A percentile compares a stretch with the other conserved stretches of the same genome.
Evolutionary conservation across 1,140 invertebrate genomes (phyloP).

Genomic region (Caerostris darwini): DNA sequence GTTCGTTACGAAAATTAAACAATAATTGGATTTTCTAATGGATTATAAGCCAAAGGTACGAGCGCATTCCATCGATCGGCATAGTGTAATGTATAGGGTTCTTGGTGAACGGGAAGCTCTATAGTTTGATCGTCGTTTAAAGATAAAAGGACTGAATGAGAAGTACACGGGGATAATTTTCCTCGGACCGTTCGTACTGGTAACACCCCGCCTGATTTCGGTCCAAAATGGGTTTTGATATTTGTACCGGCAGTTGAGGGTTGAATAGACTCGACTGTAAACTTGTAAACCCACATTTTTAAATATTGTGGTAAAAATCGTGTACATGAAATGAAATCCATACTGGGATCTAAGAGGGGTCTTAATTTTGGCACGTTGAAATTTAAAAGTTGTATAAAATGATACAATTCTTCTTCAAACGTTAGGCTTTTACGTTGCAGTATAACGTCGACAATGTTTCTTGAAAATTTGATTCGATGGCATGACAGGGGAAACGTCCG

Average conservation of each 20-base stretch:
- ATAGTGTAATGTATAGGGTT: background rate
- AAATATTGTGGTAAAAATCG: conserved; percentile 24
- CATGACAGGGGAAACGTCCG: background rate
- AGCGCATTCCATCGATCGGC: background rate
- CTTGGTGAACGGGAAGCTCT: too few relatives aligned
- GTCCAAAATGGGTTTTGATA: background rate
- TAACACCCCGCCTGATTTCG: background rate
- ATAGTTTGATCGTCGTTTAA: background rate
- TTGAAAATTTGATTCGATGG: background rate
- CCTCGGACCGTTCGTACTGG: conserved; percentile 12
- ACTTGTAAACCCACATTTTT: background rate
- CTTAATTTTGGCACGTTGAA: background rate
- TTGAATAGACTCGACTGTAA: background rate
- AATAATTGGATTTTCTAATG: conserved; percentile 53
- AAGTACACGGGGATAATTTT: background rate
- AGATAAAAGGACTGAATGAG: background rate
- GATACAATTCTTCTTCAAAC: conserved; percentile 43
- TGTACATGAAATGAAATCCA: background rate
- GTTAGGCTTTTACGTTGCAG: background rate
- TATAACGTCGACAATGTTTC: background rate
- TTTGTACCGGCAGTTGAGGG: background rate
- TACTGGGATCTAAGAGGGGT: background rate
- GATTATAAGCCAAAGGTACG: conserved; percentile 21
- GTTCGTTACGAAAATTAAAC: background rate
- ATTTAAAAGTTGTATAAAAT: conserved; percentile 29